Evolutionary conservation across 2,888 invertebrate species (phyloP).

Genomic region (Cosmopolites sordidus): DNA sequence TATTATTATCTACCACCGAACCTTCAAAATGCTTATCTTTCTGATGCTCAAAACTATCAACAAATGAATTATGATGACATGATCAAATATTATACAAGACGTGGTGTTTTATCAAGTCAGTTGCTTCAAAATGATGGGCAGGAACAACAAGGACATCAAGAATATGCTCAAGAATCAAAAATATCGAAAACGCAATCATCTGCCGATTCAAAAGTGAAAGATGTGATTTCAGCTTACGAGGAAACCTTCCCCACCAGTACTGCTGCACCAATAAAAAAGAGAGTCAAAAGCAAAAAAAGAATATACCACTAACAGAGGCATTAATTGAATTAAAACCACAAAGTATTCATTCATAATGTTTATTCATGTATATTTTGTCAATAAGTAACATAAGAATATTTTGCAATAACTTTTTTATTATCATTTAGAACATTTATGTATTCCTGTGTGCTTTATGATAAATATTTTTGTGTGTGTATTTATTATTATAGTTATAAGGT

Average conservation of each 20-base stretch:
- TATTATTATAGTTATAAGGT: too few species aligned
- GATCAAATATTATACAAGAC: constrained; percentile 18
- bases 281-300: constrained; percentile 16
- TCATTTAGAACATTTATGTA: too few species aligned
- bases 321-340: too few species aligned
- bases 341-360: too few species aligned
- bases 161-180: background rate
- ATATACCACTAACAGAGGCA: constrained; percentile 2
- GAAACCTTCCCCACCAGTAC: constrained; percentile 16
- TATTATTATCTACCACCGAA: background rate
- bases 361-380: too few species aligned
- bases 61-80: constrained; percentile 17
- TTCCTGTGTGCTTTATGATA: too few species aligned
- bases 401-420: too few species aligned
- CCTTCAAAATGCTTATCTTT: background rate
- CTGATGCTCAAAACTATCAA: constrained; percentile 7
- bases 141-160: background rate
- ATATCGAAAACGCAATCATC: background rate
- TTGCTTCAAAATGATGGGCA: constrained; percentile 10
- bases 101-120: constrained; percentile 15
- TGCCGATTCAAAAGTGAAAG: background rate
- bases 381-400: too few species aligned
- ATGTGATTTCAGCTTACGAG: constrained; percentile 16
- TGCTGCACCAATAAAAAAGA: constrained; percentile 9
- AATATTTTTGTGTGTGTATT: too few species aligned